Conservation (phyloP, 2,888 invertebrate species). For the Automeris io region DNA sequence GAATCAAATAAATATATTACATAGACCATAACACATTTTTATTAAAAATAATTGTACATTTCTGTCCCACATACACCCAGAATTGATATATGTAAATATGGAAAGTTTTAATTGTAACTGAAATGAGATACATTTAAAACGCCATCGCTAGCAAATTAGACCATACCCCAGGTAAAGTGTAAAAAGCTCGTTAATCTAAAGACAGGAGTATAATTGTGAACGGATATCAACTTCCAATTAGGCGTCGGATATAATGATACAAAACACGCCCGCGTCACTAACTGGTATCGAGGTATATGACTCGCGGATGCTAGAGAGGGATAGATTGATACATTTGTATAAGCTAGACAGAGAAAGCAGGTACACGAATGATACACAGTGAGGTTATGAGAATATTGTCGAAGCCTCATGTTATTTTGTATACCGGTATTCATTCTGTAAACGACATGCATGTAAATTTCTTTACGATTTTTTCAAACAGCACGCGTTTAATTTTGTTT, state of each 20-base stretch:
- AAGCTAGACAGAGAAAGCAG: neutral
- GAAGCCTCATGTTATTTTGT: no score
- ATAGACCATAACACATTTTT: no score
- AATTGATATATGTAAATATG: no score
- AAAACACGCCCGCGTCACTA: constrained; percentile 18
- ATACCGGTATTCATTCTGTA: no score
- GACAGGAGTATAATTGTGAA: constrained; percentile 58
- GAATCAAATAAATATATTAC: no score
- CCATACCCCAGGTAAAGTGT: constrained; percentile 26
- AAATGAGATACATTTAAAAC: no score
- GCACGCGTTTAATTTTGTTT: no score
- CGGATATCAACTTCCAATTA: constrained; percentile 72
- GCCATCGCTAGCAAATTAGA: constrained; percentile 13
- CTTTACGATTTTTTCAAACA: no score
- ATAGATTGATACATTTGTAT: neutral
- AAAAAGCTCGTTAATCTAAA: constrained; percentile 66
- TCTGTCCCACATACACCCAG: no score
- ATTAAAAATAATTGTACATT: no score
- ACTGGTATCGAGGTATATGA: neutral
- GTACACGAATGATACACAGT: constrained; percentile 2
- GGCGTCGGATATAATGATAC: constrained; percentile 55
- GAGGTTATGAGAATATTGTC: neutral
- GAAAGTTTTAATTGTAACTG: no score
- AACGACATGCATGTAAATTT: no score
- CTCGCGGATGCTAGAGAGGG: constrained; percentile 1